Evolutionary conservation across 1,140 invertebrate genomes (phyloP).

Genomic region (Hyles euphorbiae): DNA sequence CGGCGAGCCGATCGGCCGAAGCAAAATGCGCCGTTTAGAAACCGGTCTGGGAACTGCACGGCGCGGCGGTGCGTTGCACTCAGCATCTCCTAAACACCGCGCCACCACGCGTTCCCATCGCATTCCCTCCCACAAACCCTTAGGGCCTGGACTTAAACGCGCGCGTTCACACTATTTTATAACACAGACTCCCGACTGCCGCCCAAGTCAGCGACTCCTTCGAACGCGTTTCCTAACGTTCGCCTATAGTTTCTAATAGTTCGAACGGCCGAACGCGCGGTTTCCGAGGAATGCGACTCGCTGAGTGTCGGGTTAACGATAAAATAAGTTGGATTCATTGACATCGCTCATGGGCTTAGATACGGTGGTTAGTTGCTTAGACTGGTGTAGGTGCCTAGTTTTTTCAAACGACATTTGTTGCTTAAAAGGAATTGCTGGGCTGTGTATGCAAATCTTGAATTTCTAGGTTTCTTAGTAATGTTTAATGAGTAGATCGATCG

Average conservation of each 20-base stretch:
- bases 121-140: slow-evolving; percentile 26
- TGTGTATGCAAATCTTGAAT: no score
- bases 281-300: slow-evolving; percentile 25
- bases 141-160: slow-evolving; percentile 26
- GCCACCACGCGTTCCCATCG: slow-evolving; percentile 23
- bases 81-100: slow-evolving; percentile 31
- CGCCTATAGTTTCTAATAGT: slow-evolving; percentile 23
- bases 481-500: no score
- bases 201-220: slow-evolving; percentile 15
- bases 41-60: slow-evolving; percentile 46
- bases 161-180: slow-evolving; percentile 16
- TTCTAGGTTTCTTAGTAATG: no score
- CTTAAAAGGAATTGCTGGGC: no score
- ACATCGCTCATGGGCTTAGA: slow-evolving; percentile 50
- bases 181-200: slow-evolving; percentile 11
- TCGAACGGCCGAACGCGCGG: slow-evolving; percentile 5
- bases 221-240: slow-evolving; percentile 24
- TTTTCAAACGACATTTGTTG: no score
- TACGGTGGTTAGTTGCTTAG: slow-evolving; percentile 30
- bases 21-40: slow-evolving; percentile 57
- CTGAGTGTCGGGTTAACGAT: slow-evolving; percentile 33
- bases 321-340: slow-evolving; percentile 55
- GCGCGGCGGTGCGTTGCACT: slow-evolving; percentile 47
- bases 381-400: slow-evolving; percentile 31
- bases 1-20: slow-evolving; percentile 36